Conservation (phyloP, 2,113 vertebrate genomes). For the Cinclus mexicanus region DNA sequence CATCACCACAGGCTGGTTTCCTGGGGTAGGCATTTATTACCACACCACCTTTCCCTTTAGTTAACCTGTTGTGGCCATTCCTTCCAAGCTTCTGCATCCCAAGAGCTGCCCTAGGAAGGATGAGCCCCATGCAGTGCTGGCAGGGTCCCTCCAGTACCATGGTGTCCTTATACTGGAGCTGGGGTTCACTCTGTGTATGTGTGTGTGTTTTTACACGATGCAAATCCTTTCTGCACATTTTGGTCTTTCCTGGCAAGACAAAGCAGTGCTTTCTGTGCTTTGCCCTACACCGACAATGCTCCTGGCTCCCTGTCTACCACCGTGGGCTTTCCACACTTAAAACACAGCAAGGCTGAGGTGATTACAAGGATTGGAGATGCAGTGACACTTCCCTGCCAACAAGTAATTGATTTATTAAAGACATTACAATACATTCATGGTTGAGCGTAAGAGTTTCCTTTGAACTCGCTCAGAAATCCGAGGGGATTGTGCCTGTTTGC, state of each 20-base stretch:
- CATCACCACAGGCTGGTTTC: fast-evolving
- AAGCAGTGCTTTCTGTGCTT: background rate
- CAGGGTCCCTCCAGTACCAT: fast-evolving
- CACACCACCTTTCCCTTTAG: background rate
- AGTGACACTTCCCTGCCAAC: slow-evolving; percentile 77
- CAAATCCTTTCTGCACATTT: background rate
- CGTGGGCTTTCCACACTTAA: slow-evolving; percentile 43
- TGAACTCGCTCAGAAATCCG: slow-evolving; percentile 71
- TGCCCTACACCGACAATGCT: background rate
- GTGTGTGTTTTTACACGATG: background rate
- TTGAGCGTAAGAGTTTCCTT: slow-evolving; percentile 72
- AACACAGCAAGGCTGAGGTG: slow-evolving; percentile 69
- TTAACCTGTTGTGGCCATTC: background rate
- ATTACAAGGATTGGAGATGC: slow-evolving; percentile 77
- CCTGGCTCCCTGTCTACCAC: background rate
- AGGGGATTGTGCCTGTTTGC: slow-evolving; percentile 66
- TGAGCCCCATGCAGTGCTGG: fast-evolving
- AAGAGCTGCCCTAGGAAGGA: background rate
- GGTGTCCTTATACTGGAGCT: background rate
- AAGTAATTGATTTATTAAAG: slow-evolving; percentile 84
- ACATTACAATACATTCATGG: slow-evolving; percentile 74
- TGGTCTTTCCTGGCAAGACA: background rate
- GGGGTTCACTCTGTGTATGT: fast-evolving
- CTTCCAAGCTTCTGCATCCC: background rate
- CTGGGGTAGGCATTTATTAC: background rate